Conservation (phyloP, 2,888 invertebrate species). For the Anthophora plumipes region DNA sequence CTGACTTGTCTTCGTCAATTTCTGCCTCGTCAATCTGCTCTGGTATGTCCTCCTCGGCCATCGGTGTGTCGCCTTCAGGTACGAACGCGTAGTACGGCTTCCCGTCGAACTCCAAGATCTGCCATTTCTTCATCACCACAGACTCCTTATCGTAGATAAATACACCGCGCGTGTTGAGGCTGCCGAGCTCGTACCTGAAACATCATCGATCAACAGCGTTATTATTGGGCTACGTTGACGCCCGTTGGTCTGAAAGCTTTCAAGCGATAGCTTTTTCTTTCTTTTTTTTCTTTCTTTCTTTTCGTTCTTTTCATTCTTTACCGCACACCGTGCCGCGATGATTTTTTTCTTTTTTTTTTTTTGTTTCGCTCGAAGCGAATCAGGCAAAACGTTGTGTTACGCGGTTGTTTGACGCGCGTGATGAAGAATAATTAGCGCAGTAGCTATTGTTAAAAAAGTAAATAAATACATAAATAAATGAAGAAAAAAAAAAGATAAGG, state of each 20-base stretch:
- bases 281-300: slow-evolving; percentile 5
- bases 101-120: slow-evolving; percentile 83
- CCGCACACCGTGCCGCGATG: not conserved
- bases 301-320: too few relatives aligned
- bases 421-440: slow-evolving; percentile 20
- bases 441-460: slow-evolving; percentile 27
- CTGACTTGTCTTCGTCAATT: slow-evolving; percentile 55
- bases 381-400: slow-evolving; percentile 27
- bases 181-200: slow-evolving; percentile 78
- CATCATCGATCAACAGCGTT: slow-evolving; percentile 70
- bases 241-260: slow-evolving; percentile 35
- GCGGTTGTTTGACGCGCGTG: slow-evolving; percentile 23
- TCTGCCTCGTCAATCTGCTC: slow-evolving; percentile 60
- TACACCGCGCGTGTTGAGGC: slow-evolving; percentile 75
- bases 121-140: slow-evolving; percentile 83
- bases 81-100: slow-evolving; percentile 83
- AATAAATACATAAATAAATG: slow-evolving; percentile 23
- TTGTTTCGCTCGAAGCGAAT: slow-evolving; percentile 6
- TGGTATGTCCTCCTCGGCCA: slow-evolving; percentile 73
- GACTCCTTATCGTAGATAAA: slow-evolving; percentile 82
- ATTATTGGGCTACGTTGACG: slow-evolving; percentile 35
- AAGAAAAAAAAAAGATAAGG: not conserved
- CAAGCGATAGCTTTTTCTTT: slow-evolving; percentile 1
- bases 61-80: slow-evolving; percentile 78
- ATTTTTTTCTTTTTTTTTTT: too few relatives aligned